Evolutionary conservation across 2,113 vertebrate genomes (phyloP).

Genomic region (Charadrius vociferus): DNA sequence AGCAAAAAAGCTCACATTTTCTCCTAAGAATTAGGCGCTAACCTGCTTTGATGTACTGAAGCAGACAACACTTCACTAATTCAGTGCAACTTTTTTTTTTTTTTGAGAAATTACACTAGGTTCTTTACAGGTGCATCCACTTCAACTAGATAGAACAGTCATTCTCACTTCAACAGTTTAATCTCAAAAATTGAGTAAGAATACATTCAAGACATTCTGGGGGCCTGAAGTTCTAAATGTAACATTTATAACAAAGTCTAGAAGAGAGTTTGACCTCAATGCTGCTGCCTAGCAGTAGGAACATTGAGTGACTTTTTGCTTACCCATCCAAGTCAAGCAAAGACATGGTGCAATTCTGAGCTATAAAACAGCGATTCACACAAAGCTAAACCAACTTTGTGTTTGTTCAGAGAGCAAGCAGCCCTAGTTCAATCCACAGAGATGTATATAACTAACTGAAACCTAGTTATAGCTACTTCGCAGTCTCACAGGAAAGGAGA

Average conservation of each 20-base stretch:
- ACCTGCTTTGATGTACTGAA: neutral
- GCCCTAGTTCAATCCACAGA: neutral
- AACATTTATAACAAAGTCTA: neutral
- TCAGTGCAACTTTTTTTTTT: neutral
- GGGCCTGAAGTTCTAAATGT: neutral
- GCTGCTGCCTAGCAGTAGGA: neutral
- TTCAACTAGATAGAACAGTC: neutral
- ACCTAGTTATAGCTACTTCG: neutral
- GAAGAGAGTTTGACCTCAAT: neutral
- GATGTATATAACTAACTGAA: fast-evolving
- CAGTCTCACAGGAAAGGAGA: neutral
- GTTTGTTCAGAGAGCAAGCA: fast-evolving
- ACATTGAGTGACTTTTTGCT: neutral
- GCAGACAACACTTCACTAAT: neutral
- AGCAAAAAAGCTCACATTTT: neutral
- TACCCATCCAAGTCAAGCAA: neutral
- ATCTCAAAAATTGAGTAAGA: neutral
- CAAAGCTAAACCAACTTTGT: neutral
- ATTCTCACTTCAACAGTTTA: neutral
- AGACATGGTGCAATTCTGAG: neutral
- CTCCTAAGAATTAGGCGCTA: neutral
- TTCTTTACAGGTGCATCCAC: neutral
- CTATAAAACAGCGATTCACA: fast-evolving
- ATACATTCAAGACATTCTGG: neutral
- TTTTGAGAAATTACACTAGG: neutral